Evolutionary conservation across 2,797 vertebrate species (phyloP).

Genomic region (Trematomus bernacchii): DNA sequence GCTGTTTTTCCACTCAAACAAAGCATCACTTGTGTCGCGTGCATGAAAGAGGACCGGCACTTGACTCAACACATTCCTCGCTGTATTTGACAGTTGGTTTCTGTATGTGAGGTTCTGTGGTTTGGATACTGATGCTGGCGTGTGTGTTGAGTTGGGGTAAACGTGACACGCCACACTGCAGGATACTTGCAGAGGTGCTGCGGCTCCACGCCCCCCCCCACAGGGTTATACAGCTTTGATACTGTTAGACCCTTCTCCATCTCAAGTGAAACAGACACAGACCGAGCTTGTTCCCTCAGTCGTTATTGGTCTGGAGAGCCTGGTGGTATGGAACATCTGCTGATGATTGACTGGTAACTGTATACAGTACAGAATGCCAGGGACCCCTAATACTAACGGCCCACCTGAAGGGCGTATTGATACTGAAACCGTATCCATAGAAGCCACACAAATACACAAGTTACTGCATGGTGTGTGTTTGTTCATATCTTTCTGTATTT

Average conservation of each 20-base stretch:
- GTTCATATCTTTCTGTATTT: background rate
- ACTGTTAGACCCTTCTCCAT: slow-evolving; percentile 13
- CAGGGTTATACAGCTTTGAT: background rate
- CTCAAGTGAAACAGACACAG: slow-evolving; percentile 24
- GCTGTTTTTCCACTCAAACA: slow-evolving; percentile 49
- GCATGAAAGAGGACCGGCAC: slow-evolving; percentile 54
- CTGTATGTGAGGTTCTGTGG: slow-evolving; percentile 59
- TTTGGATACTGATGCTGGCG: slow-evolving; percentile 42
- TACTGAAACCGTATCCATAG: slow-evolving; percentile 31
- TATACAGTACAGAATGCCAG: slow-evolving; percentile 37
- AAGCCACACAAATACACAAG: slow-evolving; percentile 24
- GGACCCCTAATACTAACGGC: slow-evolving; percentile 14
- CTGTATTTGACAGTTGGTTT: slow-evolving; percentile 54
- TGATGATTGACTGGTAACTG: slow-evolving; percentile 68
- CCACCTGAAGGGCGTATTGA: slow-evolving; percentile 38
- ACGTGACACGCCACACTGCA: slow-evolving; percentile 20
- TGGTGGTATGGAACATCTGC: slow-evolving; percentile 65
- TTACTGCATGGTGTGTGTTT: background rate
- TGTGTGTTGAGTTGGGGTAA: slow-evolving; percentile 23
- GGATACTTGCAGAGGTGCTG: slow-evolving; percentile 16
- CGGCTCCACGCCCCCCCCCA: background rate
- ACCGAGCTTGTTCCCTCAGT: slow-evolving; percentile 25
- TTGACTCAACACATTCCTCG: slow-evolving; percentile 63
- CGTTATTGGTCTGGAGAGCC: slow-evolving; percentile 48
- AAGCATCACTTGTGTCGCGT: slow-evolving; percentile 60